Evolutionary conservation across 2,888 invertebrate genomes (phyloP), one percentile per base, ranked within the genome.

Genomic region (Campopleginae sp.): DNA sequence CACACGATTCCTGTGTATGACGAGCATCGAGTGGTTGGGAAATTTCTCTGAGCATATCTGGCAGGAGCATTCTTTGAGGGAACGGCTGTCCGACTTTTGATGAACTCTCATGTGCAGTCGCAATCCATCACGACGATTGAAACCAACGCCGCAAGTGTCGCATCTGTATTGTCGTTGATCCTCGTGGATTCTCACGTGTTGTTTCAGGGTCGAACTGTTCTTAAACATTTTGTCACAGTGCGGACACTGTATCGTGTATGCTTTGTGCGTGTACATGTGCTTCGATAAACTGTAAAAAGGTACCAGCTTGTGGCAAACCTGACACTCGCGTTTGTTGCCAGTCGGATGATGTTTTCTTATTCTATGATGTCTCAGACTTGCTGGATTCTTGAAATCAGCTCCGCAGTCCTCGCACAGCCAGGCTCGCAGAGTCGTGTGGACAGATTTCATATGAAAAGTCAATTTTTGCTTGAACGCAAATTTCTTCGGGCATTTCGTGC

Each of bases 211-310:
- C 10, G 93, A 93, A 4, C 91, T 91, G 77, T 94, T 94, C 80
- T 94, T 94, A 66, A 94, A 94, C 93, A 93, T 94, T 84, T 94
- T 94, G 46, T 93, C 93, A 44, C 94, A 94, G 63, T 92, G 92
- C 4, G 93, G 92, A 88, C 94, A 94, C 23, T 93, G 90, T 27
- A 94, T 94, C 6, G 92, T 92, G 58, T 93, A 93, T 3, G 93
- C 92, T 71, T 93, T 94, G 77, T 94, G 93, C 0, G 93, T 94
- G 78, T 93, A 93, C 93, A 93, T 94, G 65, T 94, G 93, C 75
- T 94, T 94, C 0, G 93, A 93, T n/a, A 94, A 89, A 76, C 93
- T 92, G 76, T 94, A 94, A 79, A 93, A 92, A 4, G 93, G 93
- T 14, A 94, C 92, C 85, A 93, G 78, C 80, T 94, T 94, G 23